Evolutionary conservation across 1,140 invertebrate genomes (phyloP), one percentile per base, ranked within the genome.

Genomic region (Bombus superbus): DNA sequence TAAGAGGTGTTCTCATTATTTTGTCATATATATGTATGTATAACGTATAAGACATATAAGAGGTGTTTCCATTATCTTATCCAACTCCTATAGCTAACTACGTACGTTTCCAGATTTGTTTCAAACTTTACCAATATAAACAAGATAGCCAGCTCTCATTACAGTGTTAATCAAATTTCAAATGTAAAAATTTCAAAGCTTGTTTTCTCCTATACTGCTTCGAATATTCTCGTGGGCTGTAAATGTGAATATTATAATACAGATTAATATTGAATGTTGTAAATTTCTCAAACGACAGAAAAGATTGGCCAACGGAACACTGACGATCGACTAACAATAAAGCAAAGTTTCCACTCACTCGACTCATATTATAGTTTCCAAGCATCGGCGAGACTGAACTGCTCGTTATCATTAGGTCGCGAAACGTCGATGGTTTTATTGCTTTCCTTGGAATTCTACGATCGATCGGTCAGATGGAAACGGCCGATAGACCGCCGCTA

Each of bases 391-490:
- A n/a, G 42, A 1, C 28, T 77, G 22, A 42, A 72, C 64, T 84
- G 25, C 44, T 64, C 44, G 59, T 89, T 57, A 72, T 86, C 81
- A 87, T 88, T 90, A 91, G 71, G 53, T 87, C 81, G 90, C 89
- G 81, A 90, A 82, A 72, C 78, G 72, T 38, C 35, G 68, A 59
- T 42, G 40, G 69, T 80, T 76, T 69, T 72, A 77, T 87, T 84
- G 35, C 38, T 84, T 84, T 83, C 83, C 88, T 88, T 87, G 81
- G 86, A 81, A 92, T 90, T 90, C 89, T 71, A 85, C 83, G 92
- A 93, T 92, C 92, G 92, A 92, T 93, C 87, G 89, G 83, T 69
- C 42, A 90, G 94, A 94, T 94, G 81, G 85, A 91, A 89, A 90
- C 89, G 86, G n/a, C 73, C 84, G 94, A 94, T 94, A 94, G 89